A percentile compares a stretch with the other conserved stretches of the same genome.
Evolutionary conservation across 2,113 vertebrate species (phyloP).

Genomic region (Lipophrys pholis): DNA sequence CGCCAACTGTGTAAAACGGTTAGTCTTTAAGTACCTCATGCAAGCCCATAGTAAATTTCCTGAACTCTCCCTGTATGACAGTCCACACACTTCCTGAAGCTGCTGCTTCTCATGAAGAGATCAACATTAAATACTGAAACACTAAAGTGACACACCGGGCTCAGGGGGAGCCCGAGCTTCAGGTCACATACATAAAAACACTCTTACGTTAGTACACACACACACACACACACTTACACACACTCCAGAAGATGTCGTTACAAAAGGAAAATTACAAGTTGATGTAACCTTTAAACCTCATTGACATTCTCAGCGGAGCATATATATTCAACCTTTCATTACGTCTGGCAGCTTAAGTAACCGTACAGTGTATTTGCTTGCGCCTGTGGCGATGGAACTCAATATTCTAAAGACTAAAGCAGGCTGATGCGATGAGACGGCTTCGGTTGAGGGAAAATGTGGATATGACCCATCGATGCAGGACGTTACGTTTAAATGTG

Average conservation of each 20-base stretch:
- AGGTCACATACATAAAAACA: slow-evolving; percentile 14
- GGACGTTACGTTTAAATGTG: not conserved
- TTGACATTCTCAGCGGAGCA: slow-evolving; percentile 31
- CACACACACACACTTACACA: slow-evolving; percentile 6
- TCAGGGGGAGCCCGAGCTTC: slow-evolving; percentile 13
- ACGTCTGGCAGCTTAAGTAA: slow-evolving; percentile 25
- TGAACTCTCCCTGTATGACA: not conserved
- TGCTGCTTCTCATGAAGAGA: slow-evolving; percentile 29
- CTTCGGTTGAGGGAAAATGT: not conserved
- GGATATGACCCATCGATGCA: not conserved
- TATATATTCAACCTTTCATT: slow-evolving; percentile 9
- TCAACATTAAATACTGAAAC: slow-evolving; percentile 34
- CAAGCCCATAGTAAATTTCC: no score
- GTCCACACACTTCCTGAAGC: not conserved
- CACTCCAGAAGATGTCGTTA: slow-evolving; percentile 20
- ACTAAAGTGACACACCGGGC: slow-evolving; percentile 15
- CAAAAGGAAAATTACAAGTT: slow-evolving; percentile 23
- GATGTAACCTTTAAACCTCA: slow-evolving; percentile 26
- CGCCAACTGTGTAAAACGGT: no score
- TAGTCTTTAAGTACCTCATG: not conserved
- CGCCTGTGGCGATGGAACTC: slow-evolving; percentile 1
- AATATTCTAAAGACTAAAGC: slow-evolving; percentile 4
- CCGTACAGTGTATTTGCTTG: not conserved
- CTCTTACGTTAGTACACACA: not conserved
- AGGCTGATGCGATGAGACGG: not conserved